These are phyloP conservation scores for Cynaeus angustus DNA, from an alignment of 2,888 invertebrate genomes.

Conservation along the genomic window DNA sequence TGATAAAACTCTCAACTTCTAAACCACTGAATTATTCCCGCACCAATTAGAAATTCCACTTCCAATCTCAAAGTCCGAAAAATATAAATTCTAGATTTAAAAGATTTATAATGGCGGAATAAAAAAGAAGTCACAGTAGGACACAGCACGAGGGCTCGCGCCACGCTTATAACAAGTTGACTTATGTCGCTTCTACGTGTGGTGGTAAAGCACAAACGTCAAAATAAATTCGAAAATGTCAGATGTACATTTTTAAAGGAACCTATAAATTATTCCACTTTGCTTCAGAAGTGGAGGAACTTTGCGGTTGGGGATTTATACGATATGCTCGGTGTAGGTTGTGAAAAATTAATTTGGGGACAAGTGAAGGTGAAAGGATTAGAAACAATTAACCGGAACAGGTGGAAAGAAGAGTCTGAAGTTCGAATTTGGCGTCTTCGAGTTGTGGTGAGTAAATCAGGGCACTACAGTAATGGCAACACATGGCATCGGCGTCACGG, in stretches of 20 bases:
- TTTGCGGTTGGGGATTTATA: constrained; percentile 38
- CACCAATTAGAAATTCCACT: no score
- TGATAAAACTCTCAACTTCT: no score
- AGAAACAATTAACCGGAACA: neutral
- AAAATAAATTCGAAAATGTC: constrained; percentile 57
- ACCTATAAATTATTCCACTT: constrained; percentile 58
- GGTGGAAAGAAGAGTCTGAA: no score
- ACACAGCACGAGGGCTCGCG: constrained; percentile 46
- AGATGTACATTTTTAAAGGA: constrained; percentile 54
- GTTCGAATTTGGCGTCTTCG: no score
- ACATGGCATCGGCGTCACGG: no score
- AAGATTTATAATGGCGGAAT: constrained; percentile 30
- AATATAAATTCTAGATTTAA: neutral
- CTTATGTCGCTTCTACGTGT: constrained; percentile 30
- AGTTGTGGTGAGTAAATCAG: no score
- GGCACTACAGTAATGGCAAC: no score
- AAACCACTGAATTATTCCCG: no score
- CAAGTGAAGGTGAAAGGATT: no score
- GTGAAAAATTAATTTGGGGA: constrained; percentile 23
- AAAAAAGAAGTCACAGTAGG: constrained; percentile 35
- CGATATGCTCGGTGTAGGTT: constrained; percentile 8
- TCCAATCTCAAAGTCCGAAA: no score
- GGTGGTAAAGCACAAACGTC: constrained; percentile 48
- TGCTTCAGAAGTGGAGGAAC: constrained; percentile 27
- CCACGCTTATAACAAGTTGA: constrained; percentile 36